Base-by-base conservation (phyloP, 2,113 vertebrate genomes). In the Tenebrosternarchus preto region DNA sequence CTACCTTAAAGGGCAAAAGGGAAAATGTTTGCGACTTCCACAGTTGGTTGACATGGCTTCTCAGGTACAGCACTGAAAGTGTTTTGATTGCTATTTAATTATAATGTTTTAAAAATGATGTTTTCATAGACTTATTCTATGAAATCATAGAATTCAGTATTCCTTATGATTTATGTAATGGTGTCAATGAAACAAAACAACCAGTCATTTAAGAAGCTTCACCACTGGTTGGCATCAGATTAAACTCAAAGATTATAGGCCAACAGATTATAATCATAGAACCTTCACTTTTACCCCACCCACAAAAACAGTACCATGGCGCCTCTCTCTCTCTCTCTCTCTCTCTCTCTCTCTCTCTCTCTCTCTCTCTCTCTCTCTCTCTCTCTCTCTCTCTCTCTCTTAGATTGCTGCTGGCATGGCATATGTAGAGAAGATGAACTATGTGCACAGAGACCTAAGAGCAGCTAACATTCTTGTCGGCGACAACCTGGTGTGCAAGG, bases 371-470 rank as follows among this genome's bases (percentile, higher is more conserved):
- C 43, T 15, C 7, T 15, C 43, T 15, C 43, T 15, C 43, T 15
- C 43, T 15, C 43, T 2, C 12, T 12, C 39, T 4, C 43, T 15
- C 43, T 1, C 5, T 63, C 5, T 22, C 25, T 22, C 46, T 53
- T 89, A 99, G 97, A 98, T 98, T 0, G 95, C 97, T 1, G 95
- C 97, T 0, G 97, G 97, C 56, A 99, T 99, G 97, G 97, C 97
- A 0, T 99, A 99, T 0, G 97, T 99, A 89, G 97, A 99, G 89
- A 93, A 96, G 89, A 98, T 98, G 97, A 99, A 99, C 91, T 99
- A 99, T 0, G 97, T 99, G 20, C 97, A 98, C 88, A 93, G 97
- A 82, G 97, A 99, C 87, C 94, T 99, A 19, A 93, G 97, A 1
- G 97, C 97, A 0, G 97, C 97, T 88, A 99, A 99, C 90, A 98